These are phyloP conservation scores for Oithona nana DNA, from an alignment of 2,888 invertebrate species.

Conservation along the genomic window DNA sequence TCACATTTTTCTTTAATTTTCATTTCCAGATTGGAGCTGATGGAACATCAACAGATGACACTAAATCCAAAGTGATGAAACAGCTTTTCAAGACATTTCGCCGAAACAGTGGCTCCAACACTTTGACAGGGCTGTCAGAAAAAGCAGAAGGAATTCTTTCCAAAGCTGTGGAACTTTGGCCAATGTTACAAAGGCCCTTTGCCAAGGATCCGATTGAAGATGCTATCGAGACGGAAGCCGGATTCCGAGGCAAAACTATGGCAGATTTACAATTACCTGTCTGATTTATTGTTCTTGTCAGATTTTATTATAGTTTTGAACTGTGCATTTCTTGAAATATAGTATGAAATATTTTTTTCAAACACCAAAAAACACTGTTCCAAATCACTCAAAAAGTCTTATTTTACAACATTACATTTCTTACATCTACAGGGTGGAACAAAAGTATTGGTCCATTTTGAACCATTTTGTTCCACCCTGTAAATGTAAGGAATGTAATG, in stretches of 20 bases:
- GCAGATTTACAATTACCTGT: neutral
- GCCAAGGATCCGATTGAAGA: constrained; percentile 9
- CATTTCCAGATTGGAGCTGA: neutral
- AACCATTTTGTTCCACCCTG: too few relatives aligned
- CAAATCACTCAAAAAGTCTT: too few relatives aligned
- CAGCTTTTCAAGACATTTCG: neutral
- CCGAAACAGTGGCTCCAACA: neutral
- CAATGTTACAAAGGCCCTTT: constrained; percentile 1
- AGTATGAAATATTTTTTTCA: too few relatives aligned
- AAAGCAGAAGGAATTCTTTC: neutral
- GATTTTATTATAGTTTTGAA: too few relatives aligned
- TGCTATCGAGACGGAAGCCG: constrained; percentile 5
- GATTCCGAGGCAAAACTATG: neutral
- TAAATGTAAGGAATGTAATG: too few relatives aligned
- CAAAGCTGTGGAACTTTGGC: constrained; percentile 12
- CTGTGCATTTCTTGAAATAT: too few relatives aligned
- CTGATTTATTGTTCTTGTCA: neutral
- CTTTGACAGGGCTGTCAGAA: constrained; percentile 1
- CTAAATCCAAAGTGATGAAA: neutral
- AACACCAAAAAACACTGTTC: too few relatives aligned
- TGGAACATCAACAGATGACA: neutral
- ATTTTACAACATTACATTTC: too few relatives aligned
- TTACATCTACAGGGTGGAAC: too few relatives aligned
- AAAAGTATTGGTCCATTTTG: too few relatives aligned
- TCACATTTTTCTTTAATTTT: too few relatives aligned